These are phyloP conservation scores for Archocentrus centrarchus DNA, from an alignment of 2,113 vertebrate species.

Conservation along the genomic window DNA sequence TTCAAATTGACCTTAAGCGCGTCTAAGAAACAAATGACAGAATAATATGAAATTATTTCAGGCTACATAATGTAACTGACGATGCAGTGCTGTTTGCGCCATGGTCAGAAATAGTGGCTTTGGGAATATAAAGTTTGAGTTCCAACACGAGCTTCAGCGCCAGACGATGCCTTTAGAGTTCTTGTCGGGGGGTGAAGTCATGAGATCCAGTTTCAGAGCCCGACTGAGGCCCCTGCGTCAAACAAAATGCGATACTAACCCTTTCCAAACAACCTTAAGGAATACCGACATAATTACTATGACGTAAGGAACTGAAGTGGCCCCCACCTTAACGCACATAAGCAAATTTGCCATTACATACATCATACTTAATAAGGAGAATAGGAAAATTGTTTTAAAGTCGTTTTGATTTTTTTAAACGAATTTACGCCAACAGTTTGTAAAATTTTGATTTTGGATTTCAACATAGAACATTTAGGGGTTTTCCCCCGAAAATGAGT, in stretches of 20 bases:
- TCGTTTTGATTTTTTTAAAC: rapidly evolving
- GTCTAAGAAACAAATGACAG: not conserved
- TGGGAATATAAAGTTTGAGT: slow-evolving; percentile 5
- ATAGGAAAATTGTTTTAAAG: not conserved
- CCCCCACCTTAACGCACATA: not conserved
- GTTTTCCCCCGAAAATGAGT: not conserved
- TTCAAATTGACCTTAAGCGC: not conserved
- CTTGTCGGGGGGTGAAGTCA: slow-evolving; percentile 59
- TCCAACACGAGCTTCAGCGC: not conserved
- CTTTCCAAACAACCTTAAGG: slow-evolving; percentile 58
- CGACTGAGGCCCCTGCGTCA: slow-evolving; percentile 51
- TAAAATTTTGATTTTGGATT: not conserved
- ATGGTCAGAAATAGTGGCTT: not conserved
- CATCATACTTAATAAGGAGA: not conserved
- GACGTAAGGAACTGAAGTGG: slow-evolving; percentile 30
- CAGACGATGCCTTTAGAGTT: slow-evolving; percentile 37
- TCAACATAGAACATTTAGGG: not conserved
- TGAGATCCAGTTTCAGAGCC: slow-evolving; percentile 72
- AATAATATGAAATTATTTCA: not conserved
- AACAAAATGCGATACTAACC: slow-evolving; percentile 67
- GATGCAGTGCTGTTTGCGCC: not conserved
- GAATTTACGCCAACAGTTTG: rapidly evolving
- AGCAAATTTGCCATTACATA: not conserved
- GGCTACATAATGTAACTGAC: not conserved
- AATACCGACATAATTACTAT: slow-evolving; percentile 49